Base-by-base conservation (phyloP, 2,888 invertebrate genomes). In the Lasioglossum calceatum region DNA sequence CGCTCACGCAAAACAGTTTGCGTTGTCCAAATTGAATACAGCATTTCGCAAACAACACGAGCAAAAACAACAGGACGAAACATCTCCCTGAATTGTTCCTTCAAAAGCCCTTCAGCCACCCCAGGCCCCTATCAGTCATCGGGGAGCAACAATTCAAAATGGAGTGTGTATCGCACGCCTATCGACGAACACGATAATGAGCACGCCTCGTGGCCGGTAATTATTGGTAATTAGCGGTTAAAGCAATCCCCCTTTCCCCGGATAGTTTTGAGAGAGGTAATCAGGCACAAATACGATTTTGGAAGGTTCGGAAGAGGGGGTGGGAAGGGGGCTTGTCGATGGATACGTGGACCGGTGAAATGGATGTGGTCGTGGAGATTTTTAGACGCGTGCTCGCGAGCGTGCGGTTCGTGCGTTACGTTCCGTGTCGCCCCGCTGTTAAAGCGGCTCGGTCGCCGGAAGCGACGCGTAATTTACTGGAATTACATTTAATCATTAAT, bases 401-500 rank as follows among this genome's bases (percentile, higher is more conserved):
- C n/a, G 36, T 61, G 54, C 71, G 50, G 74, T 77, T 76, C 82
- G 87, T 87, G 85, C 75, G 71, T 85, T 80, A 42, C 79, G 77
- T 90, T 88, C 80, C 90, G 89, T 89, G 89, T 87, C 85, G 81
- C 70, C 50, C 61, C 50, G 84, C 87, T 88, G 89, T 90, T 90
- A 90, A 67, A 84, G 84, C 44, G 47, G 73, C 70, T 70, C 47
- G 77, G 54, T 61, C 71, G 79, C 82, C 88, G 89, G 89, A 89
- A 89, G 89, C 77, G 58, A 81, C 85, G 72, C 79, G 87, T 86
- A 86, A 90, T 90, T 90, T 83, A 87, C 86, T 72, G 75, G 79
- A 86, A 88, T 90, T 84, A 87, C 86, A 84, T 90, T 90, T 90
- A 90, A 89, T 88, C 87, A 88, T 90, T 88, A 86, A 88, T 89